phyloP scores from a whole-genome alignment of 2,113 vertebrate species.

The Plestiodon gilberti region DNA sequence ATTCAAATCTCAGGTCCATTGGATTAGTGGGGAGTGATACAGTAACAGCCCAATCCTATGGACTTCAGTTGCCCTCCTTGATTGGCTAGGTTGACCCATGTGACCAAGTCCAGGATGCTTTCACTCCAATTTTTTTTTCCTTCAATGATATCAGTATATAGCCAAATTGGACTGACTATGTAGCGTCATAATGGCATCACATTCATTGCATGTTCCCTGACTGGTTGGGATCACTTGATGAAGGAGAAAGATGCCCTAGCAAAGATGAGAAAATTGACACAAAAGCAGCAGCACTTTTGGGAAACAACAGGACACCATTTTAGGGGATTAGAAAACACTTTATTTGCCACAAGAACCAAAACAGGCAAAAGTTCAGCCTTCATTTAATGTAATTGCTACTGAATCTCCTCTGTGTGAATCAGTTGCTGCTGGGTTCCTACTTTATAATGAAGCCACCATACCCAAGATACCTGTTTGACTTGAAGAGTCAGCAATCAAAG shows the following conservation, averaged over 20 bases:
- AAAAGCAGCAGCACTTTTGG: background rate
- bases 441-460: background rate
- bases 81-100: too few species aligned
- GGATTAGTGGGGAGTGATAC: too few species aligned
- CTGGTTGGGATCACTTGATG: background rate
- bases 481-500: constrained; percentile 23
- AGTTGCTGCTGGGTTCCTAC: background rate
- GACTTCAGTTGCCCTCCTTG: too few species aligned
- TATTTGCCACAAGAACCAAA: background rate
- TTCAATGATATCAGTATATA: background rate
- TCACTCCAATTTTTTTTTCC: background rate
- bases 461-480: background rate
- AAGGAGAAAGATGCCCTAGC: background rate
- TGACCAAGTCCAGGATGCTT: background rate
- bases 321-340: background rate
- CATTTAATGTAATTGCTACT: too few species aligned
- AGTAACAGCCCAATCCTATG: too few species aligned
- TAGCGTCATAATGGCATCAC: background rate
- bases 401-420: background rate
- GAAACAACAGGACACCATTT: too few species aligned
- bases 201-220: background rate
- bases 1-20: too few species aligned
- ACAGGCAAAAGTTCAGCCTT: background rate
- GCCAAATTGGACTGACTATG: background rate
- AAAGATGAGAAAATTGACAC: background rate